Conservation (phyloP, 2,113 vertebrate genomes). For the Chloroceryle aenea region DNA sequence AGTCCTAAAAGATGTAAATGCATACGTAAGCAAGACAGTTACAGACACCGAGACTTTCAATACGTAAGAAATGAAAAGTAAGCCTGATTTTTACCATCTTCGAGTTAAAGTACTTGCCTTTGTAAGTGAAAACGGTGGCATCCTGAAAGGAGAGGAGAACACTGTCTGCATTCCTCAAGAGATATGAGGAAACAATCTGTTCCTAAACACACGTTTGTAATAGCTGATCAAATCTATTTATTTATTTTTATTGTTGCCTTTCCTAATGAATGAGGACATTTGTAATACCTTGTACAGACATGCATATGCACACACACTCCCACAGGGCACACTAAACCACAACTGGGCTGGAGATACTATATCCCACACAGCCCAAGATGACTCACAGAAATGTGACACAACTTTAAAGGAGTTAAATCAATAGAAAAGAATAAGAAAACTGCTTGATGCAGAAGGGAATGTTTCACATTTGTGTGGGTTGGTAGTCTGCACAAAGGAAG, state of each 20-base stretch:
- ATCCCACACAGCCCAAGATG: not conserved
- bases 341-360: fast-evolving
- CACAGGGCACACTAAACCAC: fast-evolving
- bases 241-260: not conserved
- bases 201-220: not conserved
- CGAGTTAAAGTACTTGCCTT: not conserved
- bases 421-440: not conserved
- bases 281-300: not conserved
- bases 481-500: not conserved
- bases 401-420: not conserved
- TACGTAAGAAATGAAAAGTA: not conserved
- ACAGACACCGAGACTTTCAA: not conserved
- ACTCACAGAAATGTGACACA: not conserved
- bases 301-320: fast-evolving
- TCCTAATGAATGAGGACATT: not conserved
- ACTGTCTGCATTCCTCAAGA: not conserved
- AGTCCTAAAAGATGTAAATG: not conserved
- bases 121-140: not conserved
- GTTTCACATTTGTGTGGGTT: not conserved
- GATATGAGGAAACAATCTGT: not conserved
- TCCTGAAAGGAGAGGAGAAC: not conserved
- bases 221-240: not conserved
- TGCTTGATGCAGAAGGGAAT: not conserved
- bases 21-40: not conserved
- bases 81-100: not conserved